Percentiles rank a stretch among this genome's conserved stretches.
Conservation (phyloP, 2,113 vertebrate genomes). For the Chlamydotis undulata region DNA sequence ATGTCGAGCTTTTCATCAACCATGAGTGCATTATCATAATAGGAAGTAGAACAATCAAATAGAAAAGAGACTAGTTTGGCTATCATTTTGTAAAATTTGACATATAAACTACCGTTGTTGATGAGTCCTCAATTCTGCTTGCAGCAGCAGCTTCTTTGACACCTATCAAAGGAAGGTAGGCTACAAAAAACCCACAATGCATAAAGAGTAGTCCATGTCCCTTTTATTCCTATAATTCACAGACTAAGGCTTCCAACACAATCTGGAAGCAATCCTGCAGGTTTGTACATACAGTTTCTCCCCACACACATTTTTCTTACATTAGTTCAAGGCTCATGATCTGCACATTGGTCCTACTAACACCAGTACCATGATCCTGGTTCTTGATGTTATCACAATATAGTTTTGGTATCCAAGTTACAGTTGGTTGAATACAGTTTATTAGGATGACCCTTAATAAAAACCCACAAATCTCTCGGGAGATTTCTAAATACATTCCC, state of each 20-base stretch:
- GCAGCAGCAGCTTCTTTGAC: neutral
- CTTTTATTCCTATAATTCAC: neutral
- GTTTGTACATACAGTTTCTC: neutral
- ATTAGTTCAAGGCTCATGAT: neutral
- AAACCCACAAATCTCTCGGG: neutral
- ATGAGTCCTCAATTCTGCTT: neutral
- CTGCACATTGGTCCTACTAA: neutral
- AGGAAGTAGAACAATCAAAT: neutral
- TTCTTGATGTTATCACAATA: neutral
- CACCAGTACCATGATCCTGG: neutral
- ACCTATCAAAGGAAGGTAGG: neutral
- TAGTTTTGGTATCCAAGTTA: neutral
- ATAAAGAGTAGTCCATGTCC: neutral
- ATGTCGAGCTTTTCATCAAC: too few relatives aligned
- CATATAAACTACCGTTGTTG: neutral
- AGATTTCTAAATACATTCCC: neutral
- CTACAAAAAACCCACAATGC: neutral
- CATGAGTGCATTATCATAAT: neutral
- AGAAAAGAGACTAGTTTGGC: neutral
- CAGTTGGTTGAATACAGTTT: neutral
- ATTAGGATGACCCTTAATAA: neutral
- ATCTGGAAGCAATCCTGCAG: neutral
- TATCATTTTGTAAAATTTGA: neutral
- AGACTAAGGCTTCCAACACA: neutral
- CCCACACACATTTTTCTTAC: fast-evolving